Evolutionary conservation across 2,797 vertebrate species (phyloP).

Genomic region (Alectoris magna): DNA sequence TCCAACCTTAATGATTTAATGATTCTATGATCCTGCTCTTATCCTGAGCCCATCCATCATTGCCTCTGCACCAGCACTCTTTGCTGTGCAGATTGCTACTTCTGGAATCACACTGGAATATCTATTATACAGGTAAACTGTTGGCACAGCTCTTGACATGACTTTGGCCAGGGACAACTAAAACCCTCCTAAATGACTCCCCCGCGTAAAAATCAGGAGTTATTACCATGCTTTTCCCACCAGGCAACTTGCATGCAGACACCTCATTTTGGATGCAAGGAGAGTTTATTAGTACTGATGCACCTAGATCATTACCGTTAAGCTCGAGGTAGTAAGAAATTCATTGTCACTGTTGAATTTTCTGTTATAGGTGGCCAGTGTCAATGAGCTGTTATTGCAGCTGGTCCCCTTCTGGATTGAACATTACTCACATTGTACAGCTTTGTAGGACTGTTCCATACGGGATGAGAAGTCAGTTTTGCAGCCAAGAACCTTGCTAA

Average conservation of each 20-base stretch:
- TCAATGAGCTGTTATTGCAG: not conserved
- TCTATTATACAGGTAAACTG: not conserved
- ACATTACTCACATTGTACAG: not conserved
- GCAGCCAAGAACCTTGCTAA: not conserved
- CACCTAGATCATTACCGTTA: not conserved
- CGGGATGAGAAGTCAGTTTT: not conserved
- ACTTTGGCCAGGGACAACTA: not conserved
- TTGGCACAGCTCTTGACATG: not conserved
- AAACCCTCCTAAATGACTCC: not conserved
- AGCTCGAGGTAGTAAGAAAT: not conserved
- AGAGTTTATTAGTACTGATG: not conserved
- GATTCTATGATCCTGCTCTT: not conserved
- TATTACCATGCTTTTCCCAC: not conserved
- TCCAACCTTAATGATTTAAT: no score
- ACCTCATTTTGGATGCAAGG: accelerated
- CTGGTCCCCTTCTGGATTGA: not conserved
- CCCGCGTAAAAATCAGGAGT: not conserved
- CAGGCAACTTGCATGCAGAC: not conserved
- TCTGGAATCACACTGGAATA: not conserved
- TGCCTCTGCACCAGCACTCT: not conserved
- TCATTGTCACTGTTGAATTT: not conserved
- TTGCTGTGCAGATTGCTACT: not conserved
- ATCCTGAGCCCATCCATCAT: not conserved
- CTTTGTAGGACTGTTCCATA: not conserved
- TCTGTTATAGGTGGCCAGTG: not conserved